Base-by-base conservation (phyloP, 2,888 invertebrate species). In the Brachyopa scutellaris region DNA sequence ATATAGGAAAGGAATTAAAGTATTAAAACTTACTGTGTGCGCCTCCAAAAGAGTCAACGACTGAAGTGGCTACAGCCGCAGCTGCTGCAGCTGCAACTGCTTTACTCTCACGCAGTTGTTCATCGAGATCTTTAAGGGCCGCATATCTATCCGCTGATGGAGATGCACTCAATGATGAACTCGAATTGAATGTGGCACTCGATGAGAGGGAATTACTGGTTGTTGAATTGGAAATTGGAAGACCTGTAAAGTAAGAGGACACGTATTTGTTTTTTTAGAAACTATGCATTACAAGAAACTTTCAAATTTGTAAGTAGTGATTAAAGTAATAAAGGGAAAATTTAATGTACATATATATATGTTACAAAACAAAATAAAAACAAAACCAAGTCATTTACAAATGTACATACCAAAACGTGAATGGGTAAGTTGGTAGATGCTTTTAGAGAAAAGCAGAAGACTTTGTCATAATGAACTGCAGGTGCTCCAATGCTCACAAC, bases 121-220 rank as follows among this genome's bases (percentile, higher is more conserved):
- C 92, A 89, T 98, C 98, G 87, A 99, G 93, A 91, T 98, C 98
- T 91, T 98, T 97, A 77, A 99, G 93, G 57, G 98, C 98, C 85
- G 98, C 98, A 91, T 99, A 99, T 85, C 97, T 95, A 91, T 99
- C 98, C 92, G 95, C 96, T 88, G 93, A 88, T 85, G 90, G 90
- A 4, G 87, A 86, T 72, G 85, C 85, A 82, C 76, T 85, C 51
- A 84, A 51, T 53, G 85, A 85, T 67, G 89, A 85, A 77, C 84
- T 86, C 11, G 86, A 85, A 77, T 85, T 86, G 64, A 85, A 86
- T 80, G 86, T 85, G 83, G 85, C 85, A 84, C 84, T 86, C 70
- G 86, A 86, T 47, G 85, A 85, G 53, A 74, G 55, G 38, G 80
- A 64, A 62, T 85, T 87, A 76, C 80, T 86, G 36, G 84, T 86